Conservation (phyloP, 2,888 invertebrate species). For the Nezara viridula region DNA sequence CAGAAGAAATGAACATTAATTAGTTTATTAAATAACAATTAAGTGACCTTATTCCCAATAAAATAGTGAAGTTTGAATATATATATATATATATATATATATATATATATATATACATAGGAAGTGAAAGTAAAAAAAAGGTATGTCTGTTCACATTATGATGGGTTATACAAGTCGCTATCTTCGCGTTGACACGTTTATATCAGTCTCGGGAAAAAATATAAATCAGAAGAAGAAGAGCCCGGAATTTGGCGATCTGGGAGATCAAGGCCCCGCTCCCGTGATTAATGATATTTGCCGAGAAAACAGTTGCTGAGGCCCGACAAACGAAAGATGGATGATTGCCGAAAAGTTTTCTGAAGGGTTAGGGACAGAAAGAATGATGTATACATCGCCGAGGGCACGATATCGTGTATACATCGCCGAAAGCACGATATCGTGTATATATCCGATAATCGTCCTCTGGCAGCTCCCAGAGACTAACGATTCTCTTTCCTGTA, state of each 20-base stretch:
- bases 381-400: background rate
- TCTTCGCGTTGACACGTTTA: background rate
- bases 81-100: too few relatives aligned
- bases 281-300: constrained; percentile 23
- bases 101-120: too few relatives aligned
- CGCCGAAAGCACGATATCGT: background rate
- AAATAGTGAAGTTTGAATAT: too few relatives aligned
- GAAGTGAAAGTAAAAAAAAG: too few relatives aligned
- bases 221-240: background rate
- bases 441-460: constrained; percentile 12
- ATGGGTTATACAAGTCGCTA: background rate
- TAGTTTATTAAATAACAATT: too few relatives aligned
- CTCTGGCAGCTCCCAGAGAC: background rate
- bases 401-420: constrained; percentile 35
- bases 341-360: background rate
- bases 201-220: background rate
- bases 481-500: background rate
- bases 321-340: constrained; percentile 26
- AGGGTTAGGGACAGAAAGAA: background rate
- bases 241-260: background rate
- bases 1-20: too few relatives aligned
- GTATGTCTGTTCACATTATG: too few relatives aligned
- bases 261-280: background rate
- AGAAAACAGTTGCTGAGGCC: background rate
- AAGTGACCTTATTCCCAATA: too few relatives aligned